Evolutionary conservation across 2,797 vertebrate species (phyloP).

Genomic region (Carcharodon carcharias): DNA sequence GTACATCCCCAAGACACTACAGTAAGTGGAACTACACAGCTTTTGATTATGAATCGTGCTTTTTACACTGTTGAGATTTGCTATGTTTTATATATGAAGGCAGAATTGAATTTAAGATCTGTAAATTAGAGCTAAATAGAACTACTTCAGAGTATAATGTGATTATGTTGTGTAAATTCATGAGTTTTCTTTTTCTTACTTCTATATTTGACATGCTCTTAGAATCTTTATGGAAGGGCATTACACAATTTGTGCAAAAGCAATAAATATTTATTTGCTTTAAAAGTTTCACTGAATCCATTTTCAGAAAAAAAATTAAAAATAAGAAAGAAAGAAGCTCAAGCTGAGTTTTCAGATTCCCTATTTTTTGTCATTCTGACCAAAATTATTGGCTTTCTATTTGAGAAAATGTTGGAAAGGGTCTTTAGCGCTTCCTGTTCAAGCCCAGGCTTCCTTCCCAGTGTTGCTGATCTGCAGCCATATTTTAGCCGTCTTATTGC

Average conservation of each 20-base stretch:
- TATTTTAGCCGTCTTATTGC: conserved; percentile 11
- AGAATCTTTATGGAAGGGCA: not conserved
- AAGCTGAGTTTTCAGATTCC: not conserved
- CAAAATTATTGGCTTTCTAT: not conserved
- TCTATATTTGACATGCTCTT: not conserved
- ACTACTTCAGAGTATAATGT: not conserved
- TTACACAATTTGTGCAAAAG: not conserved
- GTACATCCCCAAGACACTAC: conserved; percentile 1
- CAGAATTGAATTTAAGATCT: not conserved
- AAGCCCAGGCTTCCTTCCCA: not conserved
- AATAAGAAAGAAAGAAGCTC: not conserved
- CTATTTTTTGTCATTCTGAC: not conserved
- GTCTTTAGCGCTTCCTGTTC: not conserved
- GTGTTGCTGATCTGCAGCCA: not conserved
- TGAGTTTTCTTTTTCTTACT: not conserved
- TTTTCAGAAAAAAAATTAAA: not conserved
- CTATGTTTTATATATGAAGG: not conserved
- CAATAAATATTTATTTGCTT: not conserved
- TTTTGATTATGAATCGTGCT: not conserved
- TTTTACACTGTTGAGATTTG: not conserved
- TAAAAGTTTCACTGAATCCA: not conserved
- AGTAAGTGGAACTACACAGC: not conserved
- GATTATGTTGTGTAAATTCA: not conserved
- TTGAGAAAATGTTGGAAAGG: not conserved
- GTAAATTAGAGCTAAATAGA: not conserved